Base-by-base conservation (phyloP, 2,797 vertebrate genomes). In the Sebastes taczanowskii region DNA sequence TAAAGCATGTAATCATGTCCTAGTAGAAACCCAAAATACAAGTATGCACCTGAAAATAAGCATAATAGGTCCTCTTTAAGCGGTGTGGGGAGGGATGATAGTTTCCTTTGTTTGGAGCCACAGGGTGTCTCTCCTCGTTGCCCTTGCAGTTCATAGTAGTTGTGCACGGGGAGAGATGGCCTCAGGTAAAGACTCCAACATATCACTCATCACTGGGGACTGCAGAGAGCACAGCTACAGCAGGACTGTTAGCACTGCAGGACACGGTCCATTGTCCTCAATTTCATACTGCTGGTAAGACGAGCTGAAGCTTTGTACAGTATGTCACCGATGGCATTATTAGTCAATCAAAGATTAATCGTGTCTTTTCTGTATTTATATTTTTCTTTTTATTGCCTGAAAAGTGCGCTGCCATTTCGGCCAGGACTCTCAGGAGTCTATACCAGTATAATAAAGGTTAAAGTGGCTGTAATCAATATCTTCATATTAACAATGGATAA, bases 81-180 rank as follows among this genome's bases (percentile, higher is more conserved):
- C 78, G 59, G 62, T 46, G 83, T n/a, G 59, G 58, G 81, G 69
- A 81, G 85, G 86, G 83, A 79, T 68, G 61, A 81, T 87, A 81
- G 92, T 92, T 89, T 94, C 90, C 87, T 93, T 92, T 93, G 92
- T 95, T 86, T 80, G 75, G 76, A 89, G 85, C 90, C 87, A 77
- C 77, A 1, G 92, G 94, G 90, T 73, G 89, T 91, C 92, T 92
- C 85, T 93, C 86, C 91, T 90, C 77, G 32, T 88, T 93, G 91
- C 86, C 93, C 93, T 95, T 92, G 91, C 85, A 84, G 87, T 91
- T 91, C 85, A 88, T 81, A 85, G 71, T 73, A 74, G 80, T 80
- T 18, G 79, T 79, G 78, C 86, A 76, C 70, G 16, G 67, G 75
- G 74, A 87, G 86, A 89, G 78, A 89, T 86, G 88, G 91, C 91